Evolutionary conservation across 2,888 invertebrate species (phyloP), one percentile per base, ranked within the genome.

Genomic region (Marronus borbonicus): DNA sequence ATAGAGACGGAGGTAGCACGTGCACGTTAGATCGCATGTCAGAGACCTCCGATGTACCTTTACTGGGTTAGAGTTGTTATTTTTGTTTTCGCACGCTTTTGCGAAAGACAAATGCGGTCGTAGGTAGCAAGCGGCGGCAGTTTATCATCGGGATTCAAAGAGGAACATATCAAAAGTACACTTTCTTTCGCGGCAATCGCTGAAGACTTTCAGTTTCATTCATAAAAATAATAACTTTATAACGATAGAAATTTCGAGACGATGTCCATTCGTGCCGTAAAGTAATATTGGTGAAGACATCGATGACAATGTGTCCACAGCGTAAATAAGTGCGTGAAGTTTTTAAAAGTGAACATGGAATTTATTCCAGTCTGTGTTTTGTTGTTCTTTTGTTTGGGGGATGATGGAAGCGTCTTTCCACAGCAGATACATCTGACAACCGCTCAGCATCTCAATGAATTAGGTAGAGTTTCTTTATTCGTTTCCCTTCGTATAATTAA

Each of bases 81-180:
- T 78, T 78, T 78, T 78, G 78, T 78, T 78, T 78, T 78, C 75
- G 78, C 75, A 65, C 74, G 64, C 74, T 55, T 66, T 68, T 68
- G 65, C 78, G 76, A 28, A 55, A 49, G 31, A 36, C 55, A 36
- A 70, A 70, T 58, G 70, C 70, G 31, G 17, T 24, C 5, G 66
- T 17, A 66, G 39, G 52, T 20, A 66, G 10, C 20, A 44, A 66
- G 44, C 44, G n/a, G 66, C 24, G n/a, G 20, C 66, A 66, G 44
- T 64, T 64, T n/a, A 31, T 0, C 52, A 28, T 5, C 39, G 39
- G 39, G 39, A 66, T 44, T 17, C 44, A 7, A 66, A 66, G 39
- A 44, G 66, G 17, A 64, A 64, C 12, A 24, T 62, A 31, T 28
- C 24, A 62, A 14, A 55, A 55, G 17, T 55, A 10, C 8, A 44